Evolutionary conservation across 2,113 vertebrate species (phyloP).

Genomic region (Gadus chalcogrammus): DNA sequence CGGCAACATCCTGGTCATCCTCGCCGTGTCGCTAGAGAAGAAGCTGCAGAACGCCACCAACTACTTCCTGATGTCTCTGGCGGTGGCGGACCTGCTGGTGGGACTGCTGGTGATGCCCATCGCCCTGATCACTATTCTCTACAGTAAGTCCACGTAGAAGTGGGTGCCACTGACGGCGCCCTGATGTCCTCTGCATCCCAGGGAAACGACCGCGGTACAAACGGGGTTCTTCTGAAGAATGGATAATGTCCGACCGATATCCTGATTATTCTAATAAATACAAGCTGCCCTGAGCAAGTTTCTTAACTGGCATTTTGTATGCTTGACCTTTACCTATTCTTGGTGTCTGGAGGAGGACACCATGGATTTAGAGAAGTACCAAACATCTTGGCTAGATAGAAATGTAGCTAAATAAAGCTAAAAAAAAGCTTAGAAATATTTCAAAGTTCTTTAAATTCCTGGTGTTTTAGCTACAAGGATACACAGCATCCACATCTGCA

Average conservation of each 20-base stretch:
- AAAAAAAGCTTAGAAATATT: not conserved
- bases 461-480: not conserved
- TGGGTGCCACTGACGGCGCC: not conserved
- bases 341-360: too few species aligned
- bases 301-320: not conserved
- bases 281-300: not conserved
- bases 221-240: not conserved
- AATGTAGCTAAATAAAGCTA: too few species aligned
- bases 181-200: not conserved
- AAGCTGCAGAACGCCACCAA: slow-evolving; percentile 97
- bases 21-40: slow-evolving; percentile 91
- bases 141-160: slow-evolving; percentile 55
- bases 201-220: not conserved
- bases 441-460: not conserved
- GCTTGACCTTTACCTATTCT: too few species aligned
- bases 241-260: not conserved
- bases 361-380: too few species aligned
- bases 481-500: not conserved
- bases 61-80: slow-evolving; percentile 95
- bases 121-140: slow-evolving; percentile 87
- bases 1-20: slow-evolving; percentile 94
- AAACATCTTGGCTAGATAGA: too few species aligned
- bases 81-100: slow-evolving; percentile 92
- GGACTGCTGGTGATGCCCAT: slow-evolving; percentile 97
- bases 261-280: not conserved